Evolutionary conservation across 2,888 invertebrate genomes (phyloP).

Genomic region (Pteria penguin): DNA sequence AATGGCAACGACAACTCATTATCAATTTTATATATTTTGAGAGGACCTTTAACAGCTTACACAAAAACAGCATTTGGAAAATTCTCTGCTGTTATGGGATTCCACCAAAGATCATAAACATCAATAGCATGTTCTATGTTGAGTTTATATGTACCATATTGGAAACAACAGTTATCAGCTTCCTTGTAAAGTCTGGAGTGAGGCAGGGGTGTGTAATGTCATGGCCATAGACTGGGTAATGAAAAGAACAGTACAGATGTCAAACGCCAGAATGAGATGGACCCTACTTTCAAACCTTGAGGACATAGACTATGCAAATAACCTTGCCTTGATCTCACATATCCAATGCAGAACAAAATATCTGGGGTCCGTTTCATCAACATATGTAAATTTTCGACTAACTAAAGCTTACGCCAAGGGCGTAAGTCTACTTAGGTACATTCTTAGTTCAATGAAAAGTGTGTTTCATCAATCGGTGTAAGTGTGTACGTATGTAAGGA

Average conservation of each 20-base stretch:
- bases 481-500: too few species aligned
- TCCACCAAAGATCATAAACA: constrained; percentile 28
- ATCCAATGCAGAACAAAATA: constrained; percentile 27
- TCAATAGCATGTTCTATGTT: constrained; percentile 30
- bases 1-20: constrained; percentile 42
- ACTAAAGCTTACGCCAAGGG: too few species aligned
- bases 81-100: constrained; percentile 35
- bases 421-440: too few species aligned
- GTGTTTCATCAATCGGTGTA: too few species aligned
- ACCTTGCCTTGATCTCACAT: constrained; percentile 29
- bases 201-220: constrained; percentile 44
- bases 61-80: constrained; percentile 37
- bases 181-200: constrained; percentile 45
- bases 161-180: constrained; percentile 14
- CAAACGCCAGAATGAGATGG: constrained; percentile 10
- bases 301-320: constrained; percentile 33
- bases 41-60: constrained; percentile 37
- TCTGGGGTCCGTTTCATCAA: too few species aligned
- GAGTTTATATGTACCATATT: constrained; percentile 24
- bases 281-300: constrained; percentile 17
- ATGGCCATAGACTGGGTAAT: constrained; percentile 36
- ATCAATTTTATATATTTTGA: constrained; percentile 44
- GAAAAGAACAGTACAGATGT: constrained; percentile 19
- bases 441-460: too few species aligned
- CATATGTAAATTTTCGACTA: too few species aligned